These are phyloP conservation scores for Automeris io DNA, from an alignment of 2,888 invertebrate species.

Conservation along the genomic window DNA sequence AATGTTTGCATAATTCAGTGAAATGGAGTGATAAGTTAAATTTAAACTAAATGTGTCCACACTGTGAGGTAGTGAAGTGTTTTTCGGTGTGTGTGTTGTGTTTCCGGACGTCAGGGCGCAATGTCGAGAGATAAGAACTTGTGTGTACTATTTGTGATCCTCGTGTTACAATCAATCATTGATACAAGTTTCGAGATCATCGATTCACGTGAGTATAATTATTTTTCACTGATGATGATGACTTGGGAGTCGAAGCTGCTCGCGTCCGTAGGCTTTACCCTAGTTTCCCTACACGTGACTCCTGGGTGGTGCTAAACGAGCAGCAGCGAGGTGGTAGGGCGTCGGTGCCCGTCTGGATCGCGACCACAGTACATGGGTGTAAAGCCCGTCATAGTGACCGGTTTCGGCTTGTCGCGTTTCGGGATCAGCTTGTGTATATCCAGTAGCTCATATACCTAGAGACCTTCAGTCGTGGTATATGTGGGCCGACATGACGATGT, in stretches of 20 bases:
- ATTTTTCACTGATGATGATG: neutral
- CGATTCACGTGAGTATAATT: conserved; percentile 53
- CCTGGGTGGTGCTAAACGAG: too few relatives aligned
- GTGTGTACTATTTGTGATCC: conserved; percentile 34
- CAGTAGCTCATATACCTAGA: too few relatives aligned
- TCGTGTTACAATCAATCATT: conserved; percentile 43
- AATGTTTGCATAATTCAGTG: neutral
- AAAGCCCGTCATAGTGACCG: too few relatives aligned
- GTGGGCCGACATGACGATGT: too few relatives aligned
- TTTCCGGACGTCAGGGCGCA: conserved; percentile 14
- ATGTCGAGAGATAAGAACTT: conserved; percentile 48
- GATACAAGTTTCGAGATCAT: conserved; percentile 53
- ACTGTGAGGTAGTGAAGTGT: conserved; percentile 23
- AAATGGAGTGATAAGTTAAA: conserved; percentile 3
- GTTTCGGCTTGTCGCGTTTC: neutral
- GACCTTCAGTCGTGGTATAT: too few relatives aligned
- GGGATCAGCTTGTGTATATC: too few relatives aligned
- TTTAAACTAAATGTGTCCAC: conserved; percentile 26
- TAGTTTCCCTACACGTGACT: too few relatives aligned
- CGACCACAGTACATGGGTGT: too few relatives aligned
- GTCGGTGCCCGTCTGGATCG: too few relatives aligned
- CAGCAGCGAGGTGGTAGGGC: too few relatives aligned
- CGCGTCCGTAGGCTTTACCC: too few relatives aligned
- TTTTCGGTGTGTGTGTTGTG: conserved; percentile 23
- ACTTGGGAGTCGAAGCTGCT: too few relatives aligned